These are phyloP conservation scores for Drosophila aldrichi DNA, from an alignment of 2,888 invertebrate species.

Conservation along the genomic window DNA sequence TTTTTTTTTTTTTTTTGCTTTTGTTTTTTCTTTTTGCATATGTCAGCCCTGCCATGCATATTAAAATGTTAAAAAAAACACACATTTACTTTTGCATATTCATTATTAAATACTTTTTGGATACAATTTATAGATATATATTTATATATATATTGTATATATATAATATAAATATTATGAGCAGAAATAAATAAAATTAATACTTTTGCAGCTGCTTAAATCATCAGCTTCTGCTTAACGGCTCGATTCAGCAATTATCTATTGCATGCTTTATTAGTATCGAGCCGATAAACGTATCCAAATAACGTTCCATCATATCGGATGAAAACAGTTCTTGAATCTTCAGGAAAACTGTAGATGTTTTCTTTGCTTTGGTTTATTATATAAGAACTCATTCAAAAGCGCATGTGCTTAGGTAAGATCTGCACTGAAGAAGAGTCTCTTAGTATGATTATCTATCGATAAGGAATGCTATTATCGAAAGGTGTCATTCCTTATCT, in stretches of 20 bases:
- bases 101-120: slow-evolving; percentile 65
- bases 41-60: slow-evolving; percentile 76
- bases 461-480: no score
- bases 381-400: no score
- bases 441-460: no score
- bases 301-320: neutral
- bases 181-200: slow-evolving; percentile 34
- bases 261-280: neutral
- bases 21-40: slow-evolving; percentile 58
- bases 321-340: neutral
- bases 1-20: neutral
- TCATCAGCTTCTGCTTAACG: slow-evolving; percentile 23
- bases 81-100: slow-evolving; percentile 64
- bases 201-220: slow-evolving; percentile 30
- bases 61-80: slow-evolving; percentile 74
- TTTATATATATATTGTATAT: no score
- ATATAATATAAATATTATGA: slow-evolving; percentile 35
- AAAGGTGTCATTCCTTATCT: no score
- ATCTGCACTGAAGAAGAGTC: no score
- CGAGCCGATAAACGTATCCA: no score
- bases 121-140: slow-evolving; percentile 33
- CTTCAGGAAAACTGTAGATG: neutral
- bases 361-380: no score
- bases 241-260: slow-evolving; percentile 12
- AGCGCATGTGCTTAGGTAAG: no score